Conservation (phyloP, 2,797 vertebrate genomes). For the Pachyuromys duprasi region DNA sequence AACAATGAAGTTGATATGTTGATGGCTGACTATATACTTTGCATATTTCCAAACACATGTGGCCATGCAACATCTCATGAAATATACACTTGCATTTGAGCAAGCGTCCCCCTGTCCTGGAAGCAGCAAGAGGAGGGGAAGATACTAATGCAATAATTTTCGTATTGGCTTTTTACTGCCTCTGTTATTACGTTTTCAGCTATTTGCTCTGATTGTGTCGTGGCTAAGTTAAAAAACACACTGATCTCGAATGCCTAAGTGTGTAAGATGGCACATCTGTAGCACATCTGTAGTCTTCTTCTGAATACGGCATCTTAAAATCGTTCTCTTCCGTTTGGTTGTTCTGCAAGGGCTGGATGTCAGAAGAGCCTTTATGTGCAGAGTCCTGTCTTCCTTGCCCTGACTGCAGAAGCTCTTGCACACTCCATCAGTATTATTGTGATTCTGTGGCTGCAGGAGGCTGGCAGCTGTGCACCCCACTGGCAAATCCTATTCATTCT, state of each 20-base stretch:
- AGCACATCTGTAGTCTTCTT: slow-evolving; percentile 82
- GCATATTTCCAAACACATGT: neutral
- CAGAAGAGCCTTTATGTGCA: slow-evolving; percentile 92
- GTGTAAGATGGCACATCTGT: slow-evolving; percentile 80
- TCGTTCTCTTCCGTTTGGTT: slow-evolving; percentile 84
- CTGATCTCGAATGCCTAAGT: slow-evolving; percentile 70
- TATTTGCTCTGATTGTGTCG: slow-evolving; percentile 64
- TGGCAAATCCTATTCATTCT: slow-evolving; percentile 97
- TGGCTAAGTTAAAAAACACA: slow-evolving; percentile 74
- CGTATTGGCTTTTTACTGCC: slow-evolving; percentile 69
- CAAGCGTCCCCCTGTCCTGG: neutral
- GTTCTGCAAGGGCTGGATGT: slow-evolving; percentile 84
- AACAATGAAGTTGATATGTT: slow-evolving; percentile 34
- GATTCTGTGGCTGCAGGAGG: slow-evolving; percentile 97
- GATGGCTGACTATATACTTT: neutral
- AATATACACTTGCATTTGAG: slow-evolving; percentile 27
- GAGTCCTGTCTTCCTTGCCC: slow-evolving; percentile 92
- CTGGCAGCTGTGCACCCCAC: slow-evolving; percentile 98
- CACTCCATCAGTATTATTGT: slow-evolving; percentile 99
- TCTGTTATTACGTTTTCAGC: slow-evolving; percentile 73
- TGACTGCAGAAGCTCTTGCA: slow-evolving; percentile 93
- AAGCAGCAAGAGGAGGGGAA: slow-evolving; percentile 47
- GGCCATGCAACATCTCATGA: neutral
- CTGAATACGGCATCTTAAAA: slow-evolving; percentile 80
- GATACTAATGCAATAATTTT: slow-evolving; percentile 55